Base-by-base conservation (phyloP, 2,113 vertebrate genomes). In the Theristicus caerulescens region DNA sequence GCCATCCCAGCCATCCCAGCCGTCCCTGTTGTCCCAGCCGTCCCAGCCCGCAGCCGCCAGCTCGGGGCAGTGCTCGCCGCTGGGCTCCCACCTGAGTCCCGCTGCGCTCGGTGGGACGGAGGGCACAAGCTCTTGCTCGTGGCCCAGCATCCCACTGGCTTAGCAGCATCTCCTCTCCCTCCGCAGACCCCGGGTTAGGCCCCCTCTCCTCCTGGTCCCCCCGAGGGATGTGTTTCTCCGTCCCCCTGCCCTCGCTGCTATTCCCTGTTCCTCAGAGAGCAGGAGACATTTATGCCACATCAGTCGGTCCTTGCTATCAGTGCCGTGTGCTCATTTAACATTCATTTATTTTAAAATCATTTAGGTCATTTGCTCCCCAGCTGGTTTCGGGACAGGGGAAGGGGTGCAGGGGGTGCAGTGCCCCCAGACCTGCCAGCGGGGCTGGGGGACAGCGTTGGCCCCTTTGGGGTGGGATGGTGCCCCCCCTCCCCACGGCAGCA, bases 201-300 rank as follows among this genome's bases (percentile, higher is more conserved):
- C 4, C 16, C 52, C 25, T 72, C 47, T 82, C 58, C 25, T 44
- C 42, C n/a, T 1, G 1, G 7, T 22, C 5, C 13, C 42, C 38
- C 7, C 3, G 0, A 31, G 31, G 20, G 21, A 11, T 14, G 26
- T 2, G 2, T 36, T 82, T 44, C 66, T n/a, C 40, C 1, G 0
- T 8, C 11, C 11, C 42, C 31, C 16, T 36, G 67, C 13, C n/a
- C 67, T 64, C 0, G 0, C 72, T 79, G n/a, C 15, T 52, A 0
- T 25, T 64, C 34, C 15, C 27, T 3, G 1, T 49, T 55, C 44
- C 67, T 77, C 2, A 1, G 42, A 42, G 64, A 65, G 31, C 49
- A 34, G 34, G 51, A 70, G n/a, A 36, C 16, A 16, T 61, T 62
- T 16, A 42, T 25, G n/a, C n/a, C 24, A 1, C 3, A 11, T 58